Base-by-base conservation (phyloP, 2,888 invertebrate genomes). In the Tortrix viridana region DNA sequence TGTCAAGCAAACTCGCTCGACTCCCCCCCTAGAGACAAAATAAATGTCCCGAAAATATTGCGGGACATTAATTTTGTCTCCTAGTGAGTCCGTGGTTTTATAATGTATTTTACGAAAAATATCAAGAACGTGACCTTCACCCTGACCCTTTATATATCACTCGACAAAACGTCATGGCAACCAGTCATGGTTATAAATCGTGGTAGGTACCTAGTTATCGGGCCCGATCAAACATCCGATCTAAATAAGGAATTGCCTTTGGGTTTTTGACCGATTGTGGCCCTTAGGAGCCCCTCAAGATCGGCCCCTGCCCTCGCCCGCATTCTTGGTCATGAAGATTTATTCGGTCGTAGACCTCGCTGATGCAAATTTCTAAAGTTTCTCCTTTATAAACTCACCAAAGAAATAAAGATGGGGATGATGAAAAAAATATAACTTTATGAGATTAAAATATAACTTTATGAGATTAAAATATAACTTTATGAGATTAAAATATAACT, bases 81-180 rank as follows among this genome's bases (percentile, higher is more conserved):
- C n/a, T n/a, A n/a, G n/a, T n/a, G n/a, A n/a, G n/a, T n/a, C n/a
- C n/a, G n/a, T n/a, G n/a, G n/a, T n/a, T n/a, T n/a, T n/a, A n/a
- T n/a, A 26, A 1, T 7, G 26, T 26, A 49, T 49, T 50, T 32
- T 19, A 19, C 12, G 19, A 19, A 50, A 50, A 26, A 32, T n/a
- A 32, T 50, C 50, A 50, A 50, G 37, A 19, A 2, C 37, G 19
- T 14, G 37, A 7, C 50, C 50, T 37, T 50, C 18, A 50, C 50
- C 50, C 32, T 37, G 20, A 14, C 12, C 32, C 18, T 49, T 18
- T 37, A 50, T 37, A 32, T 37, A 53, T 53, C 22, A 22, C 38
- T 41, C 16, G 41, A 41, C 52, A 53, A 41, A 53, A 38, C 16
- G 41, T 41, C 53, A 41, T 32, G 53, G 14, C 53, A 53, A 53